Evolutionary conservation across 2,888 invertebrate species (phyloP).

Genomic region (Diplazon laetatorius): DNA sequence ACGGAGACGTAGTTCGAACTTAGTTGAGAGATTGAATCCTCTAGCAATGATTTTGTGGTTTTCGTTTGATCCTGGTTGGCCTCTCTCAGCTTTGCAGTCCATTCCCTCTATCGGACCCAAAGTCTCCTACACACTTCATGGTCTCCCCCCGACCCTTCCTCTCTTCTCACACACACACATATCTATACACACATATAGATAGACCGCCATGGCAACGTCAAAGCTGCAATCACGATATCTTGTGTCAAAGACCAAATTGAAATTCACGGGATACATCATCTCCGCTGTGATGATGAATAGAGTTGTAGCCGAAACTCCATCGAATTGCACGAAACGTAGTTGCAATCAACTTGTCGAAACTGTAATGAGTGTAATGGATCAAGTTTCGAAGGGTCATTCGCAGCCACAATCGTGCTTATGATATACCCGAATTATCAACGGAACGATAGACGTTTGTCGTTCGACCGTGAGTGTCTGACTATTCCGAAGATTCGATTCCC

Average conservation of each 20-base stretch:
- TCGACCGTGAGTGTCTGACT: not conserved
- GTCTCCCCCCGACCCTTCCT: not conserved
- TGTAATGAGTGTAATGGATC: not conserved
- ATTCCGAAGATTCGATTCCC: not conserved
- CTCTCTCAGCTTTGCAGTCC: slow-evolving; percentile 3
- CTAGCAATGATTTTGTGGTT: slow-evolving; percentile 5
- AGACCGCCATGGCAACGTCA: not conserved
- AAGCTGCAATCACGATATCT: slow-evolving; percentile 28
- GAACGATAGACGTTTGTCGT: not conserved
- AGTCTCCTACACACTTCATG: not conserved
- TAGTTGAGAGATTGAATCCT: slow-evolving; percentile 15
- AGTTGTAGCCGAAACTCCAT: slow-evolving; percentile 4
- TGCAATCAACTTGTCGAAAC: slow-evolving; percentile 2
- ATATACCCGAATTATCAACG: too few species aligned
- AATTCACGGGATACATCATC: slow-evolving; percentile 23
- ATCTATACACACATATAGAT: slow-evolving; percentile 2
- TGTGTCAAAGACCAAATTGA: slow-evolving; percentile 31
- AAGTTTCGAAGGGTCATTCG: not conserved
- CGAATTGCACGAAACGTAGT: slow-evolving; percentile 1
- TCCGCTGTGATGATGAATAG: slow-evolving; percentile 27
- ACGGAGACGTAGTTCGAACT: not conserved
- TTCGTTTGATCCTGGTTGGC: slow-evolving; percentile 31
- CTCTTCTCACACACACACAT: not conserved
- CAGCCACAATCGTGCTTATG: not conserved
- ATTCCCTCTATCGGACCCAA: not conserved